phyloP scores from a whole-genome alignment of 1,140 invertebrate species.

The Platorchestia sp. region DNA sequence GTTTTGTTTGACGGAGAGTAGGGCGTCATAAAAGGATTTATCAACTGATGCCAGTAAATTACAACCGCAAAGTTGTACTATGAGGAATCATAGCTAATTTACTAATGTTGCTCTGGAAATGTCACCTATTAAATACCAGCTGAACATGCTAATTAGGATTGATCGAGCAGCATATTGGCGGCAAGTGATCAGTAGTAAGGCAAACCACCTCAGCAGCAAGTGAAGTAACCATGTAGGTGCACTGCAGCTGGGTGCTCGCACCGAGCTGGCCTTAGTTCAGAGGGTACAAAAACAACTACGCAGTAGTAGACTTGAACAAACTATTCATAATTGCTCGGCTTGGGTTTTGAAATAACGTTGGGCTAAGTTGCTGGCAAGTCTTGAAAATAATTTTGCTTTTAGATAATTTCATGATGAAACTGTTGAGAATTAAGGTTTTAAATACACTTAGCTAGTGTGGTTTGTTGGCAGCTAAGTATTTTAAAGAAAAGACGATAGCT shows the following conservation, averaged over 20 bases:
- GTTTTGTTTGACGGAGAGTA: background rate
- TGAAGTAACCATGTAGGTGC: background rate
- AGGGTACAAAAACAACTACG: background rate
- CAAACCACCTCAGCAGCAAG: background rate
- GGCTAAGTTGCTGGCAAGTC: background rate
- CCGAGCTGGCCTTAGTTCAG: background rate
- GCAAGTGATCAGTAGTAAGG: background rate
- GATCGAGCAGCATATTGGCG: background rate
- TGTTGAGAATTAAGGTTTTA: background rate
- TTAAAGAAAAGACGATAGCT: background rate
- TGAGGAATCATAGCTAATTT: background rate
- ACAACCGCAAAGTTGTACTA: background rate
- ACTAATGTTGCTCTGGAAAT: background rate
- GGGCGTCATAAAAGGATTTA: background rate
- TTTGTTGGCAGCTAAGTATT: background rate
- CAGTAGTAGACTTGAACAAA: background rate
- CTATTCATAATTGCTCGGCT: background rate
- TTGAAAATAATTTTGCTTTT: background rate
- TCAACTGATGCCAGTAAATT: background rate
- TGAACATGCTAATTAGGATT: background rate
- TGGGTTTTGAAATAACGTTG: background rate
- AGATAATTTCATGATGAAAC: background rate
- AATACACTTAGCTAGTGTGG: background rate
- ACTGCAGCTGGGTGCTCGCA: background rate
- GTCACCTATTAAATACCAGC: background rate